Evolutionary conservation across 2,888 invertebrate species (phyloP).

Genomic region (Eristalis arbustorum): DNA sequence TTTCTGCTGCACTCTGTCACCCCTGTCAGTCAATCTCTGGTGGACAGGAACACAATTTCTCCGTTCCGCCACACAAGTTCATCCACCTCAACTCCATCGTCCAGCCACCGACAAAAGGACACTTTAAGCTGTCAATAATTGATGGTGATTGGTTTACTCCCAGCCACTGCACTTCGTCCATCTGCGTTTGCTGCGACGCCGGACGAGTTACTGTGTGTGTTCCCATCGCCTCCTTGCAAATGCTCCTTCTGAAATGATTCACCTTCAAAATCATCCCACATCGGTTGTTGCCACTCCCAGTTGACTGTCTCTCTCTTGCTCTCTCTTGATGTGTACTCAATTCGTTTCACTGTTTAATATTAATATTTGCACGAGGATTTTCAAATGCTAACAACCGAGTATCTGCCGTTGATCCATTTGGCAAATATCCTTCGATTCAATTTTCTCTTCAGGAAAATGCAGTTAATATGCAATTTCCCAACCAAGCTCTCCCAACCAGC

Average conservation of each 20-base stretch:
- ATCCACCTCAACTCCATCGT: not conserved
- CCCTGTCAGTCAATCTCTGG: no score
- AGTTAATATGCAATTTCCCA: conserved; percentile 55
- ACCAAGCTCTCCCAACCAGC: not conserved
- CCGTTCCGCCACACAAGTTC: not conserved
- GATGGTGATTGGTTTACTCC: not conserved
- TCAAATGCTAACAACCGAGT: conserved; percentile 17
- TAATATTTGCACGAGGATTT: conserved; percentile 2
- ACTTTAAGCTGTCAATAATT: not conserved
- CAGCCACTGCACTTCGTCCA: not conserved
- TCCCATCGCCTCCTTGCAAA: not conserved
- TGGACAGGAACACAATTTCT: no score
- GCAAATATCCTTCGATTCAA: conserved; percentile 50
- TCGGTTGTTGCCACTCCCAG: not conserved
- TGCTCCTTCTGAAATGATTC: no score
- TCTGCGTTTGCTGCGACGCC: not conserved
- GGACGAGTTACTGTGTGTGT: not conserved
- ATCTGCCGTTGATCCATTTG: conserved; percentile 43
- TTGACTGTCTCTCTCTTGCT: not conserved
- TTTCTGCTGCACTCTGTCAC: no score
- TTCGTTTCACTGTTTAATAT: not conserved
- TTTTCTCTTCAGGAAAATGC: conserved; percentile 33
- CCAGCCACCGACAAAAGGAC: not conserved
- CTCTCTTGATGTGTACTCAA: not conserved
- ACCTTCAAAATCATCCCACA: not conserved